A percentile compares a stretch with the other conserved stretches of the same genome.
Conservation (phyloP, 2,888 invertebrate genomes). For the Megalurothrips usitatus region DNA sequence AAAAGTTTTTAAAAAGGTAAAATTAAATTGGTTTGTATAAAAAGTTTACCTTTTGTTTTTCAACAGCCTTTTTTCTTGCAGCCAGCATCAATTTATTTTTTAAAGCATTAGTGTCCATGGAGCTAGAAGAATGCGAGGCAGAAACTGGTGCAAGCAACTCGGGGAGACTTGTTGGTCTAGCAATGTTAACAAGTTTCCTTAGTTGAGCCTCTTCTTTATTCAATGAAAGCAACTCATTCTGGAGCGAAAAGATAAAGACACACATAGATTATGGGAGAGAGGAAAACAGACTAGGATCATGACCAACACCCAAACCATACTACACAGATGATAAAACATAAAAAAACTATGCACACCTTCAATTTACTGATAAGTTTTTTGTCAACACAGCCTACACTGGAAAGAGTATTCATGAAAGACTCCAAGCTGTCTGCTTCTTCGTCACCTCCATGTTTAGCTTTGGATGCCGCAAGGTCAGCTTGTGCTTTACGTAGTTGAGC, state of each 20-base stretch:
- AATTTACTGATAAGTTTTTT: conserved; percentile 60
- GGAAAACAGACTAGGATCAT: not conserved
- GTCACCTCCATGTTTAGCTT: conserved; percentile 37
- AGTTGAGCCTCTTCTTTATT: conserved; percentile 64
- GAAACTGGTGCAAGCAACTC: conserved; percentile 46
- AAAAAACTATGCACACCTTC: not conserved
- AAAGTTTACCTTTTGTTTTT: conserved; percentile 10
- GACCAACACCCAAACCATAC: too few relatives aligned
- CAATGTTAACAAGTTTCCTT: conserved; percentile 67
- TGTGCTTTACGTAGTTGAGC: conserved; percentile 47
- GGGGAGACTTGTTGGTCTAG: conserved; percentile 62
- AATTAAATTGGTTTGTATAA: conserved; percentile 4
- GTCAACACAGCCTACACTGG: conserved; percentile 55
- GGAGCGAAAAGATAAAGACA: conserved; percentile 37
- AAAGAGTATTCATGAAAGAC: conserved; percentile 70
- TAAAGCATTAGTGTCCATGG: conserved; percentile 23
- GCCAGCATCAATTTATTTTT: conserved; percentile 15
- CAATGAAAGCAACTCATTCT: conserved; percentile 63
- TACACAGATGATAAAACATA: not conserved
- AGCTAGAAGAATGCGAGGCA: conserved; percentile 22
- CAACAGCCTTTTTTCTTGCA: conserved; percentile 28
- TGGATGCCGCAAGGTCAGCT: conserved; percentile 47
- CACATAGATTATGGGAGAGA: conserved; percentile 33
- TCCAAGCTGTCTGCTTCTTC: conserved; percentile 72
- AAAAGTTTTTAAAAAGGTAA: not conserved